Evolutionary conservation across 2,113 vertebrate genomes (phyloP).

Genomic region (Melanerpes formicivorus): DNA sequence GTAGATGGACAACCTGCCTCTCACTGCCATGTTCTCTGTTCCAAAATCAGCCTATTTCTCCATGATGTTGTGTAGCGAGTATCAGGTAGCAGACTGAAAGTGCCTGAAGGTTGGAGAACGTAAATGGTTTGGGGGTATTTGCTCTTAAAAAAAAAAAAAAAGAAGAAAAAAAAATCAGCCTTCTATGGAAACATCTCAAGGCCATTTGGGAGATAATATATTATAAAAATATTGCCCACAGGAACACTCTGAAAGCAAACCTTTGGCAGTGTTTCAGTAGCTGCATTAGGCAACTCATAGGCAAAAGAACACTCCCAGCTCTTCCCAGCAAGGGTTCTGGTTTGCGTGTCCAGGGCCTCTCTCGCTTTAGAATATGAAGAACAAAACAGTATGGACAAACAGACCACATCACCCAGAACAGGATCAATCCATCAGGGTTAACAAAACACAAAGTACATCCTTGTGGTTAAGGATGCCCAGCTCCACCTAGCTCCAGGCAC

Average conservation of each 20-base stretch:
- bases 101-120: neutral
- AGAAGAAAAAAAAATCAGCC: neutral
- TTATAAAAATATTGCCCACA: conserved; percentile 41
- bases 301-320: conserved; percentile 5
- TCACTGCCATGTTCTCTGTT: neutral
- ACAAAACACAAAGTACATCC: accelerated
- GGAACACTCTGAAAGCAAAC: conserved; percentile 54
- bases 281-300: conserved; percentile 58
- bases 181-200: conserved; percentile 28
- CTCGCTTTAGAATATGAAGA: conserved; percentile 52
- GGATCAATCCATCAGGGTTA: neutral
- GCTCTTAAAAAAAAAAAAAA: neutral
- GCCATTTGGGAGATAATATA: conserved; percentile 33
- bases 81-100: neutral
- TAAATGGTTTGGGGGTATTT: neutral
- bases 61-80: neutral
- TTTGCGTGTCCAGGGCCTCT: conserved; percentile 8
- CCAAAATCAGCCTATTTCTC: conserved; percentile 6
- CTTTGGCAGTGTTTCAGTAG: conserved; percentile 60
- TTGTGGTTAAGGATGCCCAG: neutral
- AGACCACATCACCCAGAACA: neutral
- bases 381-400: conserved; percentile 31
- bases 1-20: conserved; percentile 50
- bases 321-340: conserved; percentile 13
- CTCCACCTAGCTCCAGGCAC: neutral